These are phyloP conservation scores for Mallotus villosus DNA, from an alignment of 2,797 vertebrate genomes.

Conservation along the genomic window DNA sequence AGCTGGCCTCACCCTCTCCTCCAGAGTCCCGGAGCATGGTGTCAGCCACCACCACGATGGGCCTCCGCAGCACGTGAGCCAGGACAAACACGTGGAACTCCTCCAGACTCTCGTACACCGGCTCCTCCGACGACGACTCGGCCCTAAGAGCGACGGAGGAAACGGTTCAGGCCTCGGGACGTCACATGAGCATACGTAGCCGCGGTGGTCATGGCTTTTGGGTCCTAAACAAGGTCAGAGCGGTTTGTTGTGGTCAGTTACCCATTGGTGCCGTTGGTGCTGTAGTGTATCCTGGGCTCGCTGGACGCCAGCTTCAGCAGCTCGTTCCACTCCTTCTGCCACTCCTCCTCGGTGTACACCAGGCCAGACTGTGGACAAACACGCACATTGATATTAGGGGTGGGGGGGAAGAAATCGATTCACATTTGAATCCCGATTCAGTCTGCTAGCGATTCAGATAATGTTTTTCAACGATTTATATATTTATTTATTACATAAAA, in stretches of 20 bases:
- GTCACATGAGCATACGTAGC: too few relatives aligned
- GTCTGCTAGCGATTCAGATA: too few relatives aligned
- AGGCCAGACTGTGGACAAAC: conserved; percentile 84
- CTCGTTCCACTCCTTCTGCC: conserved; percentile 98
- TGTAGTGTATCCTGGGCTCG: conserved; percentile 89
- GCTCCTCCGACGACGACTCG: conserved; percentile 88
- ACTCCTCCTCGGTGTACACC: conserved; percentile 96
- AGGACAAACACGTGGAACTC: conserved; percentile 97
- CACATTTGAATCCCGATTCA: too few relatives aligned
- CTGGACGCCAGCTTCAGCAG: conserved; percentile 89
- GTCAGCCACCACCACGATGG: conserved; percentile 95
- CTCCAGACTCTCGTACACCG: conserved; percentile 95
- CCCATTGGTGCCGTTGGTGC: conserved; percentile 80
- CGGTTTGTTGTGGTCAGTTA: conserved; percentile 67
- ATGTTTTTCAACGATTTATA: too few relatives aligned
- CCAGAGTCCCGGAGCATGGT: conserved; percentile 97
- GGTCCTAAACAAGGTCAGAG: conserved; percentile 4
- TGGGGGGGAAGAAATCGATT: too few relatives aligned
- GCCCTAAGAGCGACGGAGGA: conserved; percentile 63
- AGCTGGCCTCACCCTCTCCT: conserved; percentile 82
- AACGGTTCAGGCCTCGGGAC: too few relatives aligned
- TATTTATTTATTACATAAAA: too few relatives aligned
- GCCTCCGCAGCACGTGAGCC: conserved; percentile 90
- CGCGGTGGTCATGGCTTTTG: too few relatives aligned
- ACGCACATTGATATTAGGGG: not conserved